Evolutionary conservation across 2,888 invertebrate genomes (phyloP).

Genomic region (Callyntrura guangdongensis): DNA sequence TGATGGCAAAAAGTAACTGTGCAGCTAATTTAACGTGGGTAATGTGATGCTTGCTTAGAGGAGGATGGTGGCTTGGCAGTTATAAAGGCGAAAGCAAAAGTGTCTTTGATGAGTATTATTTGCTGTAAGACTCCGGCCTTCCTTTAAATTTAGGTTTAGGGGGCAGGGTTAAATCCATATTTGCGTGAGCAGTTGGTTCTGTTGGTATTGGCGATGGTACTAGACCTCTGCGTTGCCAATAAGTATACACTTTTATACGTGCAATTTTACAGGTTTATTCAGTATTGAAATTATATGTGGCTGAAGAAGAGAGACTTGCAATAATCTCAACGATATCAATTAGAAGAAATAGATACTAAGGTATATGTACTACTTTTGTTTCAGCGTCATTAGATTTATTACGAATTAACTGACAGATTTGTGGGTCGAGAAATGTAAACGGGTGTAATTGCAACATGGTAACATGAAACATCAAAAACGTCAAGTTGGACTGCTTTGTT

Average conservation of each 20-base stretch:
- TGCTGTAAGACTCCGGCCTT: conserved; percentile 67
- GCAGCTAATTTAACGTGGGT: conserved; percentile 32
- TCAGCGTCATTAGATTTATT: too few relatives aligned
- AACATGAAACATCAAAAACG: too few relatives aligned
- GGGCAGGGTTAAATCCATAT: conserved; percentile 80
- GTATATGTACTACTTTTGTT: too few relatives aligned
- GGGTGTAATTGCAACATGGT: too few relatives aligned
- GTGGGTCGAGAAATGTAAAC: too few relatives aligned
- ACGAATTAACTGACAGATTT: too few relatives aligned
- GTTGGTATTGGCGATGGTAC: not conserved
- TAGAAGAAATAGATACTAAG: too few relatives aligned
- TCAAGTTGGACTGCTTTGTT: too few relatives aligned
- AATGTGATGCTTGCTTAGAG: not conserved
- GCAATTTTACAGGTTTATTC: not conserved
- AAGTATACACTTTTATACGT: not conserved
- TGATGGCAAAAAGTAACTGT: conserved; percentile 3
- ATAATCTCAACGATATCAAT: too few relatives aligned
- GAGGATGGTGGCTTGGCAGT: not conserved
- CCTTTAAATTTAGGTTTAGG: conserved; percentile 80
- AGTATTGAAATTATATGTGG: not conserved
- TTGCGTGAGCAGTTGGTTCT: conserved; percentile 48
- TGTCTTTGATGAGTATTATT: conserved; percentile 48
- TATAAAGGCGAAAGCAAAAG: not conserved
- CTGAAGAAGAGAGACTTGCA: not conserved
- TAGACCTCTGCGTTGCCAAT: not conserved